phyloP scores from a whole-genome alignment of 2,888 invertebrate genomes.

The Atethmia centrago region DNA sequence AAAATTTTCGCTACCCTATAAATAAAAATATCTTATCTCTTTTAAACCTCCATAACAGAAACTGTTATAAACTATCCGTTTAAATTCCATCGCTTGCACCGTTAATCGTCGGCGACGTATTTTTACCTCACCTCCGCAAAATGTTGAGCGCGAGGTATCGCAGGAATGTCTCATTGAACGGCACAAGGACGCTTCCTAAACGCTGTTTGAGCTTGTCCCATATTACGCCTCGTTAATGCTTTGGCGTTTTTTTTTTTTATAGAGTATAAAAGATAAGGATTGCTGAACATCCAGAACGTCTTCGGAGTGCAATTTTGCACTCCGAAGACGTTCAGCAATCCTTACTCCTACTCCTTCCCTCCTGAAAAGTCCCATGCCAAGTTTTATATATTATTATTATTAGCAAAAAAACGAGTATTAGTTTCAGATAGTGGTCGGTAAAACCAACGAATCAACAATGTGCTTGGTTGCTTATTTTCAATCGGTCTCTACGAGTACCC shows the following conservation, averaged over 20 bases:
- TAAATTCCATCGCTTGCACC: conserved; percentile 55
- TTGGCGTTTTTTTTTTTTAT: conserved; percentile 17
- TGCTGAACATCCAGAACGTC: too few relatives aligned
- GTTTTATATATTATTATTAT: not conserved
- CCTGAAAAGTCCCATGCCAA: not conserved
- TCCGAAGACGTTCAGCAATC: too few relatives aligned
- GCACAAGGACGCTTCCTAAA: conserved; percentile 56
- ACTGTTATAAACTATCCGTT: not conserved
- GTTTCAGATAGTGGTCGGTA: not conserved
- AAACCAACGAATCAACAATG: not conserved
- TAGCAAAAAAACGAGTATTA: not conserved
- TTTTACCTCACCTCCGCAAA: conserved; percentile 75
- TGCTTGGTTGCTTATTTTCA: not conserved
- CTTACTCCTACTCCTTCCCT: too few relatives aligned
- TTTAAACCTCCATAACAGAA: not conserved
- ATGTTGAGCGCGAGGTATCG: conserved; percentile 74
- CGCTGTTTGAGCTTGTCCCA: conserved; percentile 57
- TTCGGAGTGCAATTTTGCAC: not conserved
- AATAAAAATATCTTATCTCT: not conserved
- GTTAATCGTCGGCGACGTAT: conserved; percentile 69
- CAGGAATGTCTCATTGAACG: conserved; percentile 81
- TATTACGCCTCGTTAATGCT: conserved; percentile 36
- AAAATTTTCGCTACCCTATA: not conserved
- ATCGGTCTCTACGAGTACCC: not conserved
- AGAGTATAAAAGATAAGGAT: not conserved